A percentile compares a stretch with the other conserved stretches of the same genome.
Conservation (phyloP, 1,140 invertebrate species). For the Drosophila sucinea region DNA sequence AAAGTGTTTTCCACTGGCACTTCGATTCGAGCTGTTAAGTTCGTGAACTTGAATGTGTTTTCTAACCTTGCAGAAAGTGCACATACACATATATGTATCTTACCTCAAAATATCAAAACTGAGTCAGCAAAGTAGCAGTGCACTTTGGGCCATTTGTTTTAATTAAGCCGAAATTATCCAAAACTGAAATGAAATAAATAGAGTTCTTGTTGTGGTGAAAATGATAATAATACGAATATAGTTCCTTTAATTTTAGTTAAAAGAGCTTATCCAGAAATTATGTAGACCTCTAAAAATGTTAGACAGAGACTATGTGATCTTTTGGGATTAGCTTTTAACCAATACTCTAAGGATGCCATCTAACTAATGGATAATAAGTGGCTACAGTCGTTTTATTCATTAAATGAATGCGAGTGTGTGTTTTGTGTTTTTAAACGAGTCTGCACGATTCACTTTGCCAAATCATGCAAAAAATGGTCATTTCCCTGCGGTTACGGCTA, state of each 20-base stretch:
- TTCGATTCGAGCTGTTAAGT: background rate
- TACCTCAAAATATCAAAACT: background rate
- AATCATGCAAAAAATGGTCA: slow-evolving; percentile 3
- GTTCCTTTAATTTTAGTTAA: no score
- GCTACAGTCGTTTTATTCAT: background rate
- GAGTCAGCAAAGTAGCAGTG: background rate
- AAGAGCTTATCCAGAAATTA: no score
- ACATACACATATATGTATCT: no score
- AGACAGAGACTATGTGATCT: no score
- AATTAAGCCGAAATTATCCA: background rate
- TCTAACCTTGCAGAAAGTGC: background rate
- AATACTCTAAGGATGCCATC: no score
- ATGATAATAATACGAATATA: no score
- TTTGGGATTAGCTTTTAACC: no score
- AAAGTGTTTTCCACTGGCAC: background rate
- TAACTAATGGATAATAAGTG: no score
- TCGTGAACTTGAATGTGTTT: background rate
- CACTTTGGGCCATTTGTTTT: background rate
- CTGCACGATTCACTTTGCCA: background rate
- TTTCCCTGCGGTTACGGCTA: background rate
- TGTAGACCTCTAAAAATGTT: no score
- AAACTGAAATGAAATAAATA: background rate
- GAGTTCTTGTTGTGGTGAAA: no score
- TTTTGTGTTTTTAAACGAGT: background rate
- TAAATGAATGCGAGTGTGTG: background rate